A percentile compares a stretch with the other conserved stretches of the same genome.
phyloP scores from a whole-genome alignment of 2,888 invertebrate species.

The Luperina testacea region DNA sequence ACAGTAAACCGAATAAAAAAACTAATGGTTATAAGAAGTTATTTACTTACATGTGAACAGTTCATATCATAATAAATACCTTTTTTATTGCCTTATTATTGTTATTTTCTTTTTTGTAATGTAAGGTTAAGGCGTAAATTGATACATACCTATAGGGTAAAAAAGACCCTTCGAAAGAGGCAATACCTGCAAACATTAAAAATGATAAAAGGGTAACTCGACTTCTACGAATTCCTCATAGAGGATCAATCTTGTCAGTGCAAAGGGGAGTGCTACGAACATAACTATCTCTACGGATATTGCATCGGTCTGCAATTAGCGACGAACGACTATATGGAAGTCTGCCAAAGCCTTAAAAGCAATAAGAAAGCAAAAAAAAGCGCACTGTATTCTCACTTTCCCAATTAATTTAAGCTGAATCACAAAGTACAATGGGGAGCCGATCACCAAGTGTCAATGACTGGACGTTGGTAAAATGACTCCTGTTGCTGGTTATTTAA shows the following conservation, averaged over 20 bases:
- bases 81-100: slow-evolving; percentile 50
- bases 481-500: slow-evolving; percentile 29
- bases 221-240: neutral
- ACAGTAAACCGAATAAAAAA: slow-evolving; percentile 44
- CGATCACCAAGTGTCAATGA: slow-evolving; percentile 57
- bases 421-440: slow-evolving; percentile 50
- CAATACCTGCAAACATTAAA: neutral
- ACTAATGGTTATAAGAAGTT: slow-evolving; percentile 32
- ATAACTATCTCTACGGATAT: neutral
- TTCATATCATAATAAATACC: slow-evolving; percentile 38
- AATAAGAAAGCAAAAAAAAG: slow-evolving; percentile 32
- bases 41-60: slow-evolving; percentile 45
- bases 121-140: slow-evolving; percentile 15
- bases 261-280: neutral
- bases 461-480: slow-evolving; percentile 55
- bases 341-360: slow-evolving; percentile 31
- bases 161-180: neutral
- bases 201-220: neutral
- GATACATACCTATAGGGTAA: neutral
- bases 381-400: slow-evolving; percentile 42
- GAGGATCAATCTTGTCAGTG: neutral
- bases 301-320: neutral
- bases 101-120: slow-evolving; percentile 40
- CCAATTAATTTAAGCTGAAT: slow-evolving; percentile 51
- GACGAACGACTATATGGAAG: neutral